A percentile compares a stretch with the other conserved stretches of the same genome.
Evolutionary conservation across 2,797 vertebrate genomes (phyloP).

Genomic region (Pangasius mekongensis): DNA sequence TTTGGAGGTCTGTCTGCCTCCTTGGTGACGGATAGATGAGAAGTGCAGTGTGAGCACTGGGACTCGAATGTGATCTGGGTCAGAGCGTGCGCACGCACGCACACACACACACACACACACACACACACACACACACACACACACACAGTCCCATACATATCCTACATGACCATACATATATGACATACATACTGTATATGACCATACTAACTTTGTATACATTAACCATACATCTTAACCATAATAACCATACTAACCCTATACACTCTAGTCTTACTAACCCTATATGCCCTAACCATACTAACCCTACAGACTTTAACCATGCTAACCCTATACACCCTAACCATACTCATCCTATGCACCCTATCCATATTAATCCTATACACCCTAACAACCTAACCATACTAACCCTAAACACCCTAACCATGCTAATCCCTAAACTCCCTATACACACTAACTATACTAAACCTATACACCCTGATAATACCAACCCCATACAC

Average conservation of each 20-base stretch:
- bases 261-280: neutral
- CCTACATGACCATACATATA: neutral
- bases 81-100: conserved; percentile 29
- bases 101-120: conserved; percentile 26
- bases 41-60: conserved; percentile 78
- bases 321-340: neutral
- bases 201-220: neutral
- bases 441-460: neutral
- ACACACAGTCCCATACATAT: conserved; percentile 5
- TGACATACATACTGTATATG: neutral
- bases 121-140: conserved; percentile 13
- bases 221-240: neutral
- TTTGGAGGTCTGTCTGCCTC: conserved; percentile 82
- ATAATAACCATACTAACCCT: neutral
- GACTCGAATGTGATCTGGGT: conserved; percentile 86
- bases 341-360: neutral
- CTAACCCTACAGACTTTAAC: neutral
- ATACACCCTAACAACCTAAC: neutral
- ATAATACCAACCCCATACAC: neutral
- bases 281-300: neutral
- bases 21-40: conserved; percentile 88
- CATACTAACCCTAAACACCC: neutral
- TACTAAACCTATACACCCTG: neutral
- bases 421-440: neutral
- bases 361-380: neutral